Base-by-base conservation (phyloP, 2,113 vertebrate species). In the Hystrix cristata region DNA sequence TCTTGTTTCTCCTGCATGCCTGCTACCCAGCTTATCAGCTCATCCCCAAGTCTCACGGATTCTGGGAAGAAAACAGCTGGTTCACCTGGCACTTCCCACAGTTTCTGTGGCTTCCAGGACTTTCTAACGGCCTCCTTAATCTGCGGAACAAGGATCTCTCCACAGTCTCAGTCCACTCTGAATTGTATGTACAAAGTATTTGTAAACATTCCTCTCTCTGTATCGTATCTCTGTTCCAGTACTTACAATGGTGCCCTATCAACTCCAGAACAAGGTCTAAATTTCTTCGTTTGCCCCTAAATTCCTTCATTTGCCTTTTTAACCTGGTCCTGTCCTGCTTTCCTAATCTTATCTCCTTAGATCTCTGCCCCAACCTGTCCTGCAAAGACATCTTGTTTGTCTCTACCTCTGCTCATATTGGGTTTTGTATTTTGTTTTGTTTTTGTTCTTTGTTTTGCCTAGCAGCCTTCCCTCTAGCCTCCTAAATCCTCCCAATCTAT, bases 271-370 rank as follows among this genome's bases (percentile, higher is more conserved):
- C 38, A 64, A 90, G 82, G 81, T 88, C 95, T 79, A 79, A 62
- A 83, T 89, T 74, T 78, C 69, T 95, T 71, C 62, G 84, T 80
- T 69, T 95, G 53, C 31, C 65, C 87, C 71, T 79, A 78, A 64
- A 92, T 87, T 78, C 29, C 64, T 38, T 38, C 38, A 38, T 38
- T 38, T 38, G 38, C 38, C 53, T 94, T 78, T 95, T 87, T 92
- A 95, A 94, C 96, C 92, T 87, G 64, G 80, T 31, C 62, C 81
- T 67, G 64, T 38, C 10, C 71, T 65, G 14, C 55, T 91, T 71
- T 85, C 57, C 72, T 90, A 93, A 92, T 96, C 92, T 97, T 95
- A 94, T 92, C 92, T 95, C 38, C 55, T 62, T 67, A 1, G 90
- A 72, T 87, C 69, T 95, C 57, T 55, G 51, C n/a, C n/a, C 71